Percentiles rank a stretch among this genome's conserved stretches.
Conservation (phyloP, 1,140 invertebrate genomes). For the Holcopasites calliopsidis region DNA sequence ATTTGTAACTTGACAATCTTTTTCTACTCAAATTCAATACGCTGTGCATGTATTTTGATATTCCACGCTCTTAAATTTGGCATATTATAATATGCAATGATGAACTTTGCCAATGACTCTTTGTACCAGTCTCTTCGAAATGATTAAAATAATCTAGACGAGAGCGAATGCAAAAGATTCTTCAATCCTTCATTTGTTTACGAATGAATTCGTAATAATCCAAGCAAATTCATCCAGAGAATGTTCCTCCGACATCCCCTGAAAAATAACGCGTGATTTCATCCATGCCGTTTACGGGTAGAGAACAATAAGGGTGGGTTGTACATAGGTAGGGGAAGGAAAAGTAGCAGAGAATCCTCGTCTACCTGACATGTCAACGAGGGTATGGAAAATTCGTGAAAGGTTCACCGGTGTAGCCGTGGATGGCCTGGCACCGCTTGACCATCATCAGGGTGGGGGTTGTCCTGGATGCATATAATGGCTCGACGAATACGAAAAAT, state of each 20-base stretch:
- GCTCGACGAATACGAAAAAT: slow-evolving; percentile 16
- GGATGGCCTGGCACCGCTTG: neutral
- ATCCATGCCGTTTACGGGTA: neutral
- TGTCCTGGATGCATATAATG: slow-evolving; percentile 31
- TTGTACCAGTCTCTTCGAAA: neutral
- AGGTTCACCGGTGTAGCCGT: neutral
- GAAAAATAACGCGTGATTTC: neutral
- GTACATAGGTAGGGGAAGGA: neutral
- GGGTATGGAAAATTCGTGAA: neutral
- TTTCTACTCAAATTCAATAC: neutral
- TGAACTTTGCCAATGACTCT: neutral
- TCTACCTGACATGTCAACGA: slow-evolving; percentile 1
- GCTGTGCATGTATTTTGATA: neutral
- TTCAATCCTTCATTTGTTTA: neutral
- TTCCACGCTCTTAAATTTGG: too few species aligned
- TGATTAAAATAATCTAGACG: neutral
- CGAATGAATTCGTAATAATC: neutral
- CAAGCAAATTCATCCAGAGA: neutral
- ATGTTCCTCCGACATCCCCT: neutral
- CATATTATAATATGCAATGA: neutral
- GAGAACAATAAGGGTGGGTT: neutral
- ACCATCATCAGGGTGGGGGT: neutral
- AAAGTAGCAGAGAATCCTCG: neutral
- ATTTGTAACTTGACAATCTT: neutral
- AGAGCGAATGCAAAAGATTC: neutral